phyloP scores from a whole-genome alignment of 1,140 invertebrate species.

The Zaprionus inermis region DNA sequence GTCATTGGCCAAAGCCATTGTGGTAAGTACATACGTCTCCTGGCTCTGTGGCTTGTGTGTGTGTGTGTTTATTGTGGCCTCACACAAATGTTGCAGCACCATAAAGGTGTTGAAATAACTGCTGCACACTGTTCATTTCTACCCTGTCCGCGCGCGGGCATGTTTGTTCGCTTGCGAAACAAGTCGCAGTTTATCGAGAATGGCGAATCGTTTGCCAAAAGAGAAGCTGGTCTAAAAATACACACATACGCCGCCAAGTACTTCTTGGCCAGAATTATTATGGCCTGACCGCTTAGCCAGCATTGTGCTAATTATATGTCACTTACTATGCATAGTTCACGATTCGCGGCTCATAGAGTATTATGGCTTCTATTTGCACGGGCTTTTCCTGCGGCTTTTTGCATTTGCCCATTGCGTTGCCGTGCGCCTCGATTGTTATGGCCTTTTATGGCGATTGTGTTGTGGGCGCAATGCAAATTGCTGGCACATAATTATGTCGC shows the following conservation, averaged over 20 bases:
- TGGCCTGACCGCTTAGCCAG: too few relatives aligned
- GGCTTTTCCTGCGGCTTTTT: neutral
- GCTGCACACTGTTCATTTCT: conserved; percentile 52
- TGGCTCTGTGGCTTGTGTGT: conserved; percentile 20
- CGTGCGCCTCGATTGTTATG: conserved; percentile 67
- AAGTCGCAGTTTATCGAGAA: neutral
- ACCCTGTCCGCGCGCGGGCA: conserved; percentile 1
- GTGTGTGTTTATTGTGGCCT: conserved; percentile 30
- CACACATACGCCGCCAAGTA: neutral
- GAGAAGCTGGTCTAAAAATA: neutral
- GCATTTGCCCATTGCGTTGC: conserved; percentile 18
- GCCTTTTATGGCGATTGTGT: conserved; percentile 71
- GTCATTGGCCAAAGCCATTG: conserved; percentile 66
- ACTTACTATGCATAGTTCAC: neutral
- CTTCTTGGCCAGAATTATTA: neutral
- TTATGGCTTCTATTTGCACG: conserved; percentile 3
- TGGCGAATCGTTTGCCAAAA: neutral
- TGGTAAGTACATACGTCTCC: conserved; percentile 39
- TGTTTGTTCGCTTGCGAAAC: neutral
- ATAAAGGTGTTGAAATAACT: conserved; percentile 82
- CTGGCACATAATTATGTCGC: conserved; percentile 78
- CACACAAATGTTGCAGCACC: conserved; percentile 64
- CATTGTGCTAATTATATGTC: neutral
- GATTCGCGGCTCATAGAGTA: conserved; percentile 17
- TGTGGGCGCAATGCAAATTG: conserved; percentile 76